Evolutionary conservation across 37 sponge, comb jelly and placozoan species (phyloP), one percentile per base, ranked within the genome.

Genomic region (Geodia barretti): DNA sequence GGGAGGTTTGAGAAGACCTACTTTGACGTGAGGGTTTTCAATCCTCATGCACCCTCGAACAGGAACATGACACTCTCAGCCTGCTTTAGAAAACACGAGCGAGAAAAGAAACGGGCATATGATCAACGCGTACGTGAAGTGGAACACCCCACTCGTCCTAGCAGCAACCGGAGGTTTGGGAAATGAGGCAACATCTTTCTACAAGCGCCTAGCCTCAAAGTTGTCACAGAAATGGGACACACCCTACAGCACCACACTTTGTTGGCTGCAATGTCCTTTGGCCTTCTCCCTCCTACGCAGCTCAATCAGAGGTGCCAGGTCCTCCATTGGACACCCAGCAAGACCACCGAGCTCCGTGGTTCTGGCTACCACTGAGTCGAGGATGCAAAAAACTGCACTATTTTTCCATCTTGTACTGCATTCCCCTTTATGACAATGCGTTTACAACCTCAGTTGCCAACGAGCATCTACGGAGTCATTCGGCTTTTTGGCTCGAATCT

Each of bases 21-120:
- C 47, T 32, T 72, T 8, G 83, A 83, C 64, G 66, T 83, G 21
- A 73, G 63, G 63, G 58, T 83, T 17, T 74, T 83, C 37, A 83
- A 74, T 41, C 83, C 83, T 17, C 75, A 70, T 80, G 81, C 72
- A 26, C 81, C 81, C 24, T 70, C 71, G 25, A 70, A 80, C 5
- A 60, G 28, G 21, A 36, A 37, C 23, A 20, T 21, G 34, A 58
- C 60, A 38, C 76, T 19, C 20, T 23, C 29, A 31, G 61, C 76
- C 31, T 59, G 62, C 34, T 59, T 32, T 29, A 32, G 35, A 21
- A 75, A 58, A 54, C 76, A 75, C 60, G 76, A 75, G 26, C 60
- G 24, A 77, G n/a, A 43, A 9, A 77, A 77, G 32, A 75, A 75
- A 75, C 58, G 76, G 31, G 61, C 60, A 26, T 75, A 75, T 60